Evolutionary conservation across 2,113 vertebrate genomes (phyloP).

Genomic region (Xiphophorus maculatus): DNA sequence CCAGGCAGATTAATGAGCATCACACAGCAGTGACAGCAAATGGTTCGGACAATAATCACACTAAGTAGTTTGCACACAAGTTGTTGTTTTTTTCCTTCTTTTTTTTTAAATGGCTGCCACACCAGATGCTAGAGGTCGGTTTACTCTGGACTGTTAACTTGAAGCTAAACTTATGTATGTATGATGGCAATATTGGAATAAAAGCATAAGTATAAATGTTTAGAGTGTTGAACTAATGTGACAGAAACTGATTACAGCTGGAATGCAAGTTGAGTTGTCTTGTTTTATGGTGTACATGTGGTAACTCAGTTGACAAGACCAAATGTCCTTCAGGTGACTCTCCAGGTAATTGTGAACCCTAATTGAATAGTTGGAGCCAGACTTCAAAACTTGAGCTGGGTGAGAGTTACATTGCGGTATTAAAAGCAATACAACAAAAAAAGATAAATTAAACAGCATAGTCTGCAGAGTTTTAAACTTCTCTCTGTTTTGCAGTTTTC

Average conservation of each 20-base stretch:
- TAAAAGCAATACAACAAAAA: neutral
- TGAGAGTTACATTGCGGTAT: neutral
- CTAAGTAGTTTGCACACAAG: conserved; percentile 26
- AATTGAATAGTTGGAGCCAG: neutral
- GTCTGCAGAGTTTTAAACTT: too few relatives aligned
- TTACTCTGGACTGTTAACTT: too few relatives aligned
- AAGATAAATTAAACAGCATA: neutral
- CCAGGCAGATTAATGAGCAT: conserved; percentile 60
- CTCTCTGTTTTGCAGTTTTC: too few relatives aligned
- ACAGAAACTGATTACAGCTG: neutral
- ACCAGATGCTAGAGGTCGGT: neutral
- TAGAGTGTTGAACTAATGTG: too few relatives aligned
- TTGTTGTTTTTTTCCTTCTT: neutral
- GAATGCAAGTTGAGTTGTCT: neutral
- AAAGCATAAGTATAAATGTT: too few relatives aligned
- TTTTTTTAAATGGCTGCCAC: neutral
- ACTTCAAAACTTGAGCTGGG: neutral
- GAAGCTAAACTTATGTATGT: too few relatives aligned
- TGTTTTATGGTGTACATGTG: neutral
- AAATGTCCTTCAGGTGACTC: neutral
- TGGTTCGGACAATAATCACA: conserved; percentile 24
- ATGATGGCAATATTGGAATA: too few relatives aligned
- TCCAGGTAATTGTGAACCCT: neutral
- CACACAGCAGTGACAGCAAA: conserved; percentile 28
- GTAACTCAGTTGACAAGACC: neutral